Percentiles rank a stretch among this genome's conserved stretches.
phyloP scores from a whole-genome alignment of 1,140 invertebrate genomes.

The Cyclina sinensis region DNA sequence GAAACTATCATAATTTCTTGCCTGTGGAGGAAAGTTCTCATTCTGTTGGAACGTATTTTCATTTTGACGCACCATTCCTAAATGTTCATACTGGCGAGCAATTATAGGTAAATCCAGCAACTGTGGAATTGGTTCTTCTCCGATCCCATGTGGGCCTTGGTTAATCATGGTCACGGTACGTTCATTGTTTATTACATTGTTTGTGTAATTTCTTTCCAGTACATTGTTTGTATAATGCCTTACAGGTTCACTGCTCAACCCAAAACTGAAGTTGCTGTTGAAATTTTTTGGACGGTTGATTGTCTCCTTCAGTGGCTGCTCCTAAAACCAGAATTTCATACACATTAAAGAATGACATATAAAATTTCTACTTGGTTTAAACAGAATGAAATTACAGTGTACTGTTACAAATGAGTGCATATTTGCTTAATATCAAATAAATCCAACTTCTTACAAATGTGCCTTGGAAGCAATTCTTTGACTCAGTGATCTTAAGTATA shows the following conservation, averaged over 20 bases:
- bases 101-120: not conserved
- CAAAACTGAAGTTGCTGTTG: not conserved
- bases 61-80: not conserved
- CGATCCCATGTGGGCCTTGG: no score
- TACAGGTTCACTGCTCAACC: not conserved
- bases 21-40: not conserved
- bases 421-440: no score
- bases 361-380: no score
- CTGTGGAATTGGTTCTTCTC: not conserved
- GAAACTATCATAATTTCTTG: not conserved
- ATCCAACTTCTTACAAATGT: no score
- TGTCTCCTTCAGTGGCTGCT: constrained; percentile 7
- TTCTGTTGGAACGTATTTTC: not conserved
- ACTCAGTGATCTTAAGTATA: no score
- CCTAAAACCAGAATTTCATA: no score
- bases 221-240: not conserved
- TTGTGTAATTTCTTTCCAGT: not conserved
- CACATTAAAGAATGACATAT: no score
- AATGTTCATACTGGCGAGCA: not conserved
- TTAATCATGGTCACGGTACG: not conserved
- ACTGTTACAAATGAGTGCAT: no score
- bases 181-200: not conserved
- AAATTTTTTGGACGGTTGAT: constrained; percentile 8
- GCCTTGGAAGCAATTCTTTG: no score
- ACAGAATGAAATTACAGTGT: no score